A percentile compares a stretch with the other conserved stretches of the same genome.
Evolutionary conservation across 2,797 vertebrate genomes (phyloP).

Genomic region (Rhabdophis nuchalis): DNA sequence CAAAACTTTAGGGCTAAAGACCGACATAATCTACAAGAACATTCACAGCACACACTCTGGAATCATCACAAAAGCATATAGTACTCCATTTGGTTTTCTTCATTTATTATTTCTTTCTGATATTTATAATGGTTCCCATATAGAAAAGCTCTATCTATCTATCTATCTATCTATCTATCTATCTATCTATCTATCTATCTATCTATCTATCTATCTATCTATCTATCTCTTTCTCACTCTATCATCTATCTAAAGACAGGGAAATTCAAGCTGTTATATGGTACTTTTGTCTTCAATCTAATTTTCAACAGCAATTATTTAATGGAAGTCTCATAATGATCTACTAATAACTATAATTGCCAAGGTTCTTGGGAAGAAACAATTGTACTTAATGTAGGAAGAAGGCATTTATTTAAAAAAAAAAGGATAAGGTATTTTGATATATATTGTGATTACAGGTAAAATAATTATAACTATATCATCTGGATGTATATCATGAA

Average conservation of each 20-base stretch:
- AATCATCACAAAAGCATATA: background rate
- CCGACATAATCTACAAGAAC: background rate
- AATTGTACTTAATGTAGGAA: background rate
- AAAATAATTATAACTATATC: background rate
- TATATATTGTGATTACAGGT: background rate
- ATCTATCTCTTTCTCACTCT: background rate
- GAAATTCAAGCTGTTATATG: background rate
- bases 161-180: background rate
- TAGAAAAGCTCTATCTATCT: background rate
- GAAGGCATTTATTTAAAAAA: background rate
- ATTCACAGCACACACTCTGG: background rate
- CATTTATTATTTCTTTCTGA: background rate
- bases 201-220: background rate
- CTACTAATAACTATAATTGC: background rate
- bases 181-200: background rate
- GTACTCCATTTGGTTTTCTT: background rate
- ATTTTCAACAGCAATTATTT: background rate
- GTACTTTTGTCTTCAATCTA: background rate
- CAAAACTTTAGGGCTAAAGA: background rate
- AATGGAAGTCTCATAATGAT: background rate
- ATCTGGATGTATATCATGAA: background rate
- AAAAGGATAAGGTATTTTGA: background rate
- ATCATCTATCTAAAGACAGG: background rate
- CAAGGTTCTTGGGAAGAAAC: background rate
- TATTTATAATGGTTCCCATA: background rate